phyloP scores from a whole-genome alignment of 2,888 invertebrate species.

The Drosophila yooni region DNA sequence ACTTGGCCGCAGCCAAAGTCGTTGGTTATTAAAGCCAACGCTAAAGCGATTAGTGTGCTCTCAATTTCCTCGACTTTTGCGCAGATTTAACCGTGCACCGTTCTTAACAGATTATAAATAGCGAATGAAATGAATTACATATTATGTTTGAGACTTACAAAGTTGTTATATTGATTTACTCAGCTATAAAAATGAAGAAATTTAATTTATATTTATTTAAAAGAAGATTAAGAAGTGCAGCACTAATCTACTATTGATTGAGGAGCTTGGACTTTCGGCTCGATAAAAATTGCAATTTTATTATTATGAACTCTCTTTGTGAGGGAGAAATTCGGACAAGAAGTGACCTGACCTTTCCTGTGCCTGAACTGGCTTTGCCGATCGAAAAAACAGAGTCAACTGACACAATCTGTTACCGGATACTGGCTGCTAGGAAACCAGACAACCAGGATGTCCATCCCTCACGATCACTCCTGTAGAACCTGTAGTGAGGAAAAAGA shows the following conservation, averaged over 20 bases:
- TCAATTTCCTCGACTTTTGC: constrained; percentile 62
- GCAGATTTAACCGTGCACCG: not conserved
- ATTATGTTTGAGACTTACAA: not conserved
- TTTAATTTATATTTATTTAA: not conserved
- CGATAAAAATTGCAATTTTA: not conserved
- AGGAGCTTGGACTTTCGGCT: fast-evolving
- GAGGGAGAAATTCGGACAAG: not conserved
- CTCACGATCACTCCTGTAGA: not conserved
- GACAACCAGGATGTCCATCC: not conserved
- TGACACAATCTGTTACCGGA: too few relatives aligned
- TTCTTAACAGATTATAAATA: not conserved
- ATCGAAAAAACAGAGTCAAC: not conserved
- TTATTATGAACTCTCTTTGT: not conserved
- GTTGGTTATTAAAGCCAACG: constrained; percentile 38
- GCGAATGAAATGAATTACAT: not conserved
- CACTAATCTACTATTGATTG: not conserved
- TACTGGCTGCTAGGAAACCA: not conserved
- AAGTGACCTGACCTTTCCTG: not conserved
- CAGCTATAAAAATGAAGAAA: not conserved
- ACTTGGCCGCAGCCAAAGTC: constrained; percentile 38
- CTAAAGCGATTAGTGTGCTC: constrained; percentile 66
- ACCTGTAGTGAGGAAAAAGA: not conserved
- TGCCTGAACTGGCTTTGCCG: not conserved
- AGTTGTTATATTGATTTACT: not conserved
- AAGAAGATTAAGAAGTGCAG: not conserved